phyloP scores from a whole-genome alignment of 1,140 invertebrate genomes.

The Diachasma alloeum region DNA sequence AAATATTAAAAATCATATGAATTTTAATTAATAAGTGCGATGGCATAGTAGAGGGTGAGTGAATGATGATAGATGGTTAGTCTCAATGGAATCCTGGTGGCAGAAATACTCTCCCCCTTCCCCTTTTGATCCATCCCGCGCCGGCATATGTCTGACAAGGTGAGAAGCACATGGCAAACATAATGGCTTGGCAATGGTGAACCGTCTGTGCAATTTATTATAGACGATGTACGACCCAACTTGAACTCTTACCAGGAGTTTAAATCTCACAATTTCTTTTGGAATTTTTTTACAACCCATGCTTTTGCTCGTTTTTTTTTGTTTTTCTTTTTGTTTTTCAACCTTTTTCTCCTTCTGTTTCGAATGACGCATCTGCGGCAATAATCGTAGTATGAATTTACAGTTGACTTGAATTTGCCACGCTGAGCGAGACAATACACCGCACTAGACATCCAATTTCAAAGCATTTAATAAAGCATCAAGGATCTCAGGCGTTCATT shows the following conservation, averaged over 20 bases:
- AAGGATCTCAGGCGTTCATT: background rate
- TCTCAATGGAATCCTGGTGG: background rate
- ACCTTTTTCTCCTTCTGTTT: background rate
- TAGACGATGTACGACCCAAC: constrained; percentile 39
- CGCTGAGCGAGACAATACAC: background rate
- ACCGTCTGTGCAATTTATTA: constrained; percentile 41
- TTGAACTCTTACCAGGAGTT: constrained; percentile 36
- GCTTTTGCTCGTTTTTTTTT: background rate
- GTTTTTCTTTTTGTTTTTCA: background rate
- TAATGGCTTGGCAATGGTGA: constrained; percentile 32
- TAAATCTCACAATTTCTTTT: constrained; percentile 6
- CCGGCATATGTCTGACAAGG: constrained; percentile 46
- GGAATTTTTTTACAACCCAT: background rate
- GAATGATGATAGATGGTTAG: background rate
- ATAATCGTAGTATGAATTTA: constrained; percentile 9
- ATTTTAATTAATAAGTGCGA: background rate
- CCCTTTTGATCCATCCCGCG: constrained; percentile 9
- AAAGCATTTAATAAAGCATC: constrained; percentile 15
- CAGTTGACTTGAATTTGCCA: constrained; percentile 6
- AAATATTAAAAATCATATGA: background rate
- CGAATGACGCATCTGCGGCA: constrained; percentile 2
- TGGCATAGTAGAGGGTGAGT: background rate
- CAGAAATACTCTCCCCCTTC: background rate
- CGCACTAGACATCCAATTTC: constrained; percentile 10
- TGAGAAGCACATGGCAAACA: constrained; percentile 36